Evolutionary conservation across 2,888 invertebrate species (phyloP), one percentile per base, ranked within the genome.

Genomic region (Entomobrya proxima): DNA sequence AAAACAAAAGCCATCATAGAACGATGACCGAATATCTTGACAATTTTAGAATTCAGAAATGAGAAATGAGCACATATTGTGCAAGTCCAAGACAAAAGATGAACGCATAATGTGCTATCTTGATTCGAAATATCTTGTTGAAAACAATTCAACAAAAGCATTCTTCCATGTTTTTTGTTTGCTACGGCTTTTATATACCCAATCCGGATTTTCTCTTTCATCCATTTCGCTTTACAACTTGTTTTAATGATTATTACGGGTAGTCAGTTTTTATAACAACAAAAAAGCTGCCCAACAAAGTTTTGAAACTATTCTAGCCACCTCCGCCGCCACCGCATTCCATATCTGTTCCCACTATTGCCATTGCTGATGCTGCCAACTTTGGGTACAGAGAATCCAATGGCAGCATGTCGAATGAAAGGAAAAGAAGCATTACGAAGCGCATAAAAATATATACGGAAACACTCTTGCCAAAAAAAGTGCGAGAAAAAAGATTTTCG

Each of bases 161-260:
- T 72, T 47, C 9, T n/a, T 40, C 67, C 40, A 15, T n/a, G n/a
- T 44, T 24, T 30, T 30, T 72, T 55, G 21, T 24, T 55, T 35
- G 18, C 55, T 75, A n/a, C 75, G 37, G 37, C 72, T 72, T 72
- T 72, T 27, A 32, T 30, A 55, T 75, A 52, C 55, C 24, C 55
- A 55, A 55, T 55, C 52, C 55, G 52, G 35, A 7, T n/a, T 35
- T 75, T 52, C 37, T 30, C 35, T 35, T 55, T 74, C 52, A 15
- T 55, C 32, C 75, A 55, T 32, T 75, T 6, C 24, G 72, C 55
- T 75, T 75, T 75, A 52, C 75, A 75, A 75, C 75, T 37, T 21
- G 37, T 55, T 74, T 75, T 75, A 75, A 75, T 75, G 75, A 55
- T 75, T 75, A 75, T 55, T 75, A 75, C 37, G 52, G 24, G 52